These are phyloP conservation scores for Lanius collurio DNA, from an alignment of 2,113 vertebrate genomes.

Conservation along the genomic window DNA sequence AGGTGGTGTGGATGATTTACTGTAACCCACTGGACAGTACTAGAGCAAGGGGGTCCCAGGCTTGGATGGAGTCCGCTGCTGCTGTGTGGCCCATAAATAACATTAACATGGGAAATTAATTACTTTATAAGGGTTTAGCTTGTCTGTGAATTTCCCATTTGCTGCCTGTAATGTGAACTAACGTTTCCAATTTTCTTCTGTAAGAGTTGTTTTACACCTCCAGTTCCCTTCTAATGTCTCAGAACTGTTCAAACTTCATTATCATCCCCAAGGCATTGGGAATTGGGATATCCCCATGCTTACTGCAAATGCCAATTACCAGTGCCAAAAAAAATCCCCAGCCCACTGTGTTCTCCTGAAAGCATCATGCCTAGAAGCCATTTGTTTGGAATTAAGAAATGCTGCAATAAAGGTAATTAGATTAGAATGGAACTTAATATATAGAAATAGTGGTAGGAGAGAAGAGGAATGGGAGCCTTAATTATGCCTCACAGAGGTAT, in stretches of 20 bases:
- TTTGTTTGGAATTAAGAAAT: conserved; percentile 21
- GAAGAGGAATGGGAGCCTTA: background rate
- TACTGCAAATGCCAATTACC: background rate
- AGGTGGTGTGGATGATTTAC: background rate
- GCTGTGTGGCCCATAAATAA: background rate
- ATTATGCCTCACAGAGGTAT: background rate
- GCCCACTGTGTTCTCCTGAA: background rate
- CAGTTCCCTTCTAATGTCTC: background rate
- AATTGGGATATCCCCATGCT: background rate
- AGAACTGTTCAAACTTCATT: background rate
- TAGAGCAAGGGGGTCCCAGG: background rate
- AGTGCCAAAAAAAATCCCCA: background rate
- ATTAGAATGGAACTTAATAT: conserved; percentile 8
- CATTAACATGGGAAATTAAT: background rate
- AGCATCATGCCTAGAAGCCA: background rate
- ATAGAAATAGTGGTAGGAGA: background rate
- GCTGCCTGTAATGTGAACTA: background rate
- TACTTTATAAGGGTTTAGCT: background rate
- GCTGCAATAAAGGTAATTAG: background rate
- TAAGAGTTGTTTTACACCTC: background rate
- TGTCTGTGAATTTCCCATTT: fast-evolving
- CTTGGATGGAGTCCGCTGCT: background rate
- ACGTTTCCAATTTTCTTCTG: background rate
- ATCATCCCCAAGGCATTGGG: background rate
- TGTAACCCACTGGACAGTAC: background rate